Conservation (phyloP, 1,140 invertebrate species). For the Centruroides sculpturatus region DNA sequence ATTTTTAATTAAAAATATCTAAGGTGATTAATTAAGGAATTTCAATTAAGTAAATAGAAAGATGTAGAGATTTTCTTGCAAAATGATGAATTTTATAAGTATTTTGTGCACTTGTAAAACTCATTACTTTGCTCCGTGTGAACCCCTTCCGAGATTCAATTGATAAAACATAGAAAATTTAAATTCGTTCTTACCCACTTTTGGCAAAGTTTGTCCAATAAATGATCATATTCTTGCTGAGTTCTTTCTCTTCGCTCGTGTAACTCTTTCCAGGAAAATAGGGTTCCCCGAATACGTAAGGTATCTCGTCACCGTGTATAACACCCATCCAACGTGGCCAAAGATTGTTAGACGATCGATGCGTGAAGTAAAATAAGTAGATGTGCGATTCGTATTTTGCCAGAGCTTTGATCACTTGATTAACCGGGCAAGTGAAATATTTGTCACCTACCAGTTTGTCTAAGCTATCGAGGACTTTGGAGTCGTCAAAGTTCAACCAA, state of each 20-base stretch:
- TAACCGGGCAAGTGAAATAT: not conserved
- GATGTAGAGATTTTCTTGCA: too few relatives aligned
- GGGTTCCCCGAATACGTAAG: slow-evolving; percentile 82
- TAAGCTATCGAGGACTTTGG: slow-evolving; percentile 20
- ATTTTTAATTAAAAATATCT: too few relatives aligned
- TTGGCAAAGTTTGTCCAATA: slow-evolving; percentile 92
- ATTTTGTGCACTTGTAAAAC: too few relatives aligned
- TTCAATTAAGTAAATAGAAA: too few relatives aligned
- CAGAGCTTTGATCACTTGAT: not conserved
- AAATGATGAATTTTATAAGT: too few relatives aligned
- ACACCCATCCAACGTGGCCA: slow-evolving; percentile 93
- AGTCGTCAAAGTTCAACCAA: slow-evolving; percentile 75
- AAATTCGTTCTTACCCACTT: slow-evolving; percentile 39
- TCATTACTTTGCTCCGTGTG: too few relatives aligned
- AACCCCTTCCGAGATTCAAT: too few relatives aligned
- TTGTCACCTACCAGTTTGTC: not conserved
- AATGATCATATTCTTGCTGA: slow-evolving; percentile 72
- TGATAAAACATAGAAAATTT: too few relatives aligned
- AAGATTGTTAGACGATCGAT: slow-evolving; percentile 37
- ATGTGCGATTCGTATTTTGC: not conserved
- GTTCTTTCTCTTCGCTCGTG: slow-evolving; percentile 54
- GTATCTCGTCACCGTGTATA: slow-evolving; percentile 89
- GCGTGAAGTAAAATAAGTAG: not conserved
- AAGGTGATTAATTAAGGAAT: too few relatives aligned
- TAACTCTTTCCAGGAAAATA: slow-evolving; percentile 61